phyloP scores from a whole-genome alignment of 1,140 invertebrate species.

The Pogonomyrmex californicus region DNA sequence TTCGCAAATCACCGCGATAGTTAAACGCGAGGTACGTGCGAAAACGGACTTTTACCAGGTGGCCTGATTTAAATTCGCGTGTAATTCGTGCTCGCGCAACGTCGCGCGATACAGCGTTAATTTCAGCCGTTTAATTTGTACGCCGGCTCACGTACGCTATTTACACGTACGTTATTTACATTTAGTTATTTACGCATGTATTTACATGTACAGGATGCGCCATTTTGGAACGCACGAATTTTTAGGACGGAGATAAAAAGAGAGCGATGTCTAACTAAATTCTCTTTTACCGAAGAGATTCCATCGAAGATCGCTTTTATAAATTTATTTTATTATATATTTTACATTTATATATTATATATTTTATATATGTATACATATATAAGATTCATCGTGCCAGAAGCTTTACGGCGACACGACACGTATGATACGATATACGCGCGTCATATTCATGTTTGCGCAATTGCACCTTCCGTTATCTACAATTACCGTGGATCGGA shows the following conservation, averaged over 20 bases:
- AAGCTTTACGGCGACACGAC: neutral
- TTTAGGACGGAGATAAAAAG: neutral
- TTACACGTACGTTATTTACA: too few species aligned
- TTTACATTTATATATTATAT: neutral
- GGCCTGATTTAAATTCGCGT: slow-evolving; percentile 46
- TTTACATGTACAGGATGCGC: neutral
- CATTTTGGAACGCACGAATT: neutral
- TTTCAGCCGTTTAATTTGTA: slow-evolving; percentile 46
- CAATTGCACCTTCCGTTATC: slow-evolving; percentile 28
- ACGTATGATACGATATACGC: too few species aligned
- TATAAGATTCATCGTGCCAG: neutral
- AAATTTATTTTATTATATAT: neutral
- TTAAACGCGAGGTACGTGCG: slow-evolving; percentile 29
- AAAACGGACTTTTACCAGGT: neutral
- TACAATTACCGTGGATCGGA: neutral
- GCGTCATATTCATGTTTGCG: neutral
- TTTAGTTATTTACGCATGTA: slow-evolving; percentile 27
- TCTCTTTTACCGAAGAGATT: neutral
- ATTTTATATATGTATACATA: neutral
- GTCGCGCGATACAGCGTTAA: slow-evolving; percentile 29
- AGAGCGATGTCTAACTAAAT: neutral
- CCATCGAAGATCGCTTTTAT: neutral
- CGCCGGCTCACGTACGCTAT: slow-evolving; percentile 4
- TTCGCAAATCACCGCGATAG: neutral
- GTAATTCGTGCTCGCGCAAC: slow-evolving; percentile 20